phyloP scores from a whole-genome alignment of 2,797 vertebrate species.

The Acridotheres tristis region DNA sequence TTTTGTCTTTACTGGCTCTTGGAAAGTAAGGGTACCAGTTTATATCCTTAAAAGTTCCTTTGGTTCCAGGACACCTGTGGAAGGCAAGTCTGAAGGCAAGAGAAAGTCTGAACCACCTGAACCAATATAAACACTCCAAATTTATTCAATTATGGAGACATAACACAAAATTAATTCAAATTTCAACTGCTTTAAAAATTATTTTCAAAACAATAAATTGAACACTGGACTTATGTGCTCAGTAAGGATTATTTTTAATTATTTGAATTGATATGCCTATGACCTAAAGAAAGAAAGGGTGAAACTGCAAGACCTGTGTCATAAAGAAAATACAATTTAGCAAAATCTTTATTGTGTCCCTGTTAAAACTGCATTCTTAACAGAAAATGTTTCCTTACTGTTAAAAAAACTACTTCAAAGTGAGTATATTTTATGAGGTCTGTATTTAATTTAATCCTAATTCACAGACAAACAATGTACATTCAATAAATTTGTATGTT shows the following conservation, averaged over 20 bases:
- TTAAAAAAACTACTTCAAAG: not conserved
- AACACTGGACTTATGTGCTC: not conserved
- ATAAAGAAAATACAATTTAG: not conserved
- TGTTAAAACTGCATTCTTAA: not conserved
- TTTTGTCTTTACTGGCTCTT: not conserved
- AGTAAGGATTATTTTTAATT: not conserved
- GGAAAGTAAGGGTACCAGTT: not conserved
- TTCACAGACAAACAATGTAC: not conserved
- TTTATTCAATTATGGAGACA: not conserved
- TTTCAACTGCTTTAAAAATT: not conserved
- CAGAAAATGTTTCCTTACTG: not conserved
- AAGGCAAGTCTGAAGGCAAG: not conserved
- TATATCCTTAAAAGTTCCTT: not conserved
- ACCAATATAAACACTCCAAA: not conserved
- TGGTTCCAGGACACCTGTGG: fast-evolving
- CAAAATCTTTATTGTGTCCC: not conserved
- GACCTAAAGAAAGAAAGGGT: not conserved
- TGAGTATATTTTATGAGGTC: not conserved
- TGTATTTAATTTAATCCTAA: not conserved
- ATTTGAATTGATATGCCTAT: not conserved
- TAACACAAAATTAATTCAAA: not conserved
- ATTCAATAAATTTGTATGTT: slow-evolving; percentile 9
- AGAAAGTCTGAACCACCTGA: not conserved
- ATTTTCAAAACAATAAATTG: not conserved
- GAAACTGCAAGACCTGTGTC: not conserved